Percentiles rank a stretch among this genome's conserved stretches.
These are phyloP conservation scores for Stercorarius parasiticus DNA, from an alignment of 2,113 vertebrate genomes.

Conservation along the genomic window DNA sequence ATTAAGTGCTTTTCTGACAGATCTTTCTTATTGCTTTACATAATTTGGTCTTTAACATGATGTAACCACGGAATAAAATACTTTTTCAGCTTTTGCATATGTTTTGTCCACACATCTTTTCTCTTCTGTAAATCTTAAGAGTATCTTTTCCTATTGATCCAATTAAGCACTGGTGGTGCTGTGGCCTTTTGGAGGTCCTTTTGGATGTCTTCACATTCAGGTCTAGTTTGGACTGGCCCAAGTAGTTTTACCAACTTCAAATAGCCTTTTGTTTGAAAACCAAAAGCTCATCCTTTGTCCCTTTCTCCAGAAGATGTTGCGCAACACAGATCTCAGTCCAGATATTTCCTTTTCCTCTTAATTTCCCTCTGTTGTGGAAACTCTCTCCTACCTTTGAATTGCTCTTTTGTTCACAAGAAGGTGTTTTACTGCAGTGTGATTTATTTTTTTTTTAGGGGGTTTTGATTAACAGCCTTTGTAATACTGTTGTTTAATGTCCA, in stretches of 20 bases:
- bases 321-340: not conserved
- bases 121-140: not conserved
- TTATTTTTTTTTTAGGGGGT: not conserved
- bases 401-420: not conserved
- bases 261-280: not conserved
- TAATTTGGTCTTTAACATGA: not conserved
- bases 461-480: not conserved
- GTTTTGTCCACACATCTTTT: not conserved
- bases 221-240: not conserved
- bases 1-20: not conserved
- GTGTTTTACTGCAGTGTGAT: not conserved
- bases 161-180: rapidly evolving
- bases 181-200: not conserved
- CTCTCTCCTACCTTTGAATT: not conserved
- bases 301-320: not conserved
- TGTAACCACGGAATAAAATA: not conserved
- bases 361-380: not conserved
- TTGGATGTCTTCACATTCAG: not conserved
- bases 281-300: not conserved
- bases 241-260: not conserved
- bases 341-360: not conserved
- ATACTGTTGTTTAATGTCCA: not conserved
- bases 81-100: not conserved
- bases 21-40: not conserved
- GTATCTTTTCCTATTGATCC: not conserved